Percentiles rank a stretch among this genome's conserved stretches.
These are phyloP conservation scores for Atta cephalotes DNA, from an alignment of 1,140 invertebrate genomes.

Conservation along the genomic window DNA sequence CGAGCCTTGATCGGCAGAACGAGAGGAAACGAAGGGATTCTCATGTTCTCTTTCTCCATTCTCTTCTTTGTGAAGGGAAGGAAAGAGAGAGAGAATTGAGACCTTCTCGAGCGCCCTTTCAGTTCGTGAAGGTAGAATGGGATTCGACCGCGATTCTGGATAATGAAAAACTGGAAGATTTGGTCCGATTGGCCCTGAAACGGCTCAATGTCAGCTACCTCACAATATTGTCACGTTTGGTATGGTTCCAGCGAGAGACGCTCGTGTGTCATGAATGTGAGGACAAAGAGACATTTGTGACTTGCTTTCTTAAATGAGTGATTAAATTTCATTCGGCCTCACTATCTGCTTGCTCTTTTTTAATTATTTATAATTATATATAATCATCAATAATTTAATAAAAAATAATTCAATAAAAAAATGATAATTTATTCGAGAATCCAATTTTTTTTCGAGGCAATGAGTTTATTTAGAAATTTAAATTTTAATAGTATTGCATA, in stretches of 20 bases:
- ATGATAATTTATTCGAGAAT: too few species aligned
- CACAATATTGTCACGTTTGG: constrained; percentile 83
- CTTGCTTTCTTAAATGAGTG: not conserved
- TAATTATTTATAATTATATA: not conserved
- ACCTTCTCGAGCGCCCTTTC: not conserved
- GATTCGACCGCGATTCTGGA: constrained; percentile 38
- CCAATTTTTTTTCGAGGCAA: not conserved
- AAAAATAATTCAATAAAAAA: not conserved
- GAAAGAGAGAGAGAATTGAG: not conserved
- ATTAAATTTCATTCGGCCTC: not conserved
- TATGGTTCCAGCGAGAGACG: constrained; percentile 76
- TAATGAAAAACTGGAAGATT: constrained; percentile 76
- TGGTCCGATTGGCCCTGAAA: constrained; percentile 83
- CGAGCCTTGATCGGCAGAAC: constrained; percentile 19
- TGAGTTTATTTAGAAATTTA: not conserved
- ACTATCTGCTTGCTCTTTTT: not conserved
- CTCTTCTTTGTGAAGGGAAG: not conserved
- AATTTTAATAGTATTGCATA: not conserved
- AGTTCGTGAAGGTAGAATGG: constrained; percentile 10
- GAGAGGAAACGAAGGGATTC: not conserved
- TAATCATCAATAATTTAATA: not conserved
- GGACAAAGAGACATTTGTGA: not conserved
- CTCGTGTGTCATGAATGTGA: constrained; percentile 67
- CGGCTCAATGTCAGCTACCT: constrained; percentile 85
- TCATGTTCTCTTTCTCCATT: constrained; percentile 18